Evolutionary conservation across 2,888 invertebrate genomes (phyloP).

Genomic region (Amitus sp.): DNA sequence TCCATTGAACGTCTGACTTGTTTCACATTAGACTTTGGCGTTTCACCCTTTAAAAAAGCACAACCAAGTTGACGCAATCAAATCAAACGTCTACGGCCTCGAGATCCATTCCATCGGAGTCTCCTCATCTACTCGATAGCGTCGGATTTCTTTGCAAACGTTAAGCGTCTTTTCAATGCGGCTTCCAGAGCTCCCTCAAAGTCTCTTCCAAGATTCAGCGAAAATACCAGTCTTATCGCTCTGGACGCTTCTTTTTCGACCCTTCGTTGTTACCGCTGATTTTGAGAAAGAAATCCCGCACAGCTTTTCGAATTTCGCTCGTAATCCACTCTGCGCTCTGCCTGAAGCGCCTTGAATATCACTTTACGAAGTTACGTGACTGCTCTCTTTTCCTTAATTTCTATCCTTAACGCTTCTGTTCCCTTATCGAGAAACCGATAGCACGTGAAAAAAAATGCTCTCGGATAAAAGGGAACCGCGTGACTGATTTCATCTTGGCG

Average conservation of each 20-base stretch:
- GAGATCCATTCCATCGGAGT: background rate
- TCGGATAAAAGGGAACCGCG: background rate
- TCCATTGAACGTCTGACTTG: no score
- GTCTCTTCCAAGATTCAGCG: no score
- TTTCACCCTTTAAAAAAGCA: no score
- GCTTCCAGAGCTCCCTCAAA: no score
- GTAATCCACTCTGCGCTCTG: slow-evolving; percentile 8
- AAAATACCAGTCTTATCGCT: no score
- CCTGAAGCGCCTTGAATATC: slow-evolving; percentile 14
- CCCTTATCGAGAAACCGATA: slow-evolving; percentile 10
- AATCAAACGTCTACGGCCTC: background rate
- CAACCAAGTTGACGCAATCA: no score
- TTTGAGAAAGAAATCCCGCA: slow-evolving; percentile 15
- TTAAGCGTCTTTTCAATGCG: background rate
- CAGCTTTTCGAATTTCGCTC: slow-evolving; percentile 9
- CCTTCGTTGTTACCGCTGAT: slow-evolving; percentile 1
- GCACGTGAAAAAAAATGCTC: background rate
- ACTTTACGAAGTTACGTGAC: slow-evolving; percentile 25
- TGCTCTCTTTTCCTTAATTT: slow-evolving; percentile 2
- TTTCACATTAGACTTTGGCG: no score
- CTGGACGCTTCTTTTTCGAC: no score
- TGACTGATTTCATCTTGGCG: background rate
- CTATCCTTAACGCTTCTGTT: background rate
- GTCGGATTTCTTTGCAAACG: background rate
- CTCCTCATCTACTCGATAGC: background rate